Evolutionary conservation across 2,113 vertebrate genomes (phyloP).

Genomic region (Emydura subglobosa): DNA sequence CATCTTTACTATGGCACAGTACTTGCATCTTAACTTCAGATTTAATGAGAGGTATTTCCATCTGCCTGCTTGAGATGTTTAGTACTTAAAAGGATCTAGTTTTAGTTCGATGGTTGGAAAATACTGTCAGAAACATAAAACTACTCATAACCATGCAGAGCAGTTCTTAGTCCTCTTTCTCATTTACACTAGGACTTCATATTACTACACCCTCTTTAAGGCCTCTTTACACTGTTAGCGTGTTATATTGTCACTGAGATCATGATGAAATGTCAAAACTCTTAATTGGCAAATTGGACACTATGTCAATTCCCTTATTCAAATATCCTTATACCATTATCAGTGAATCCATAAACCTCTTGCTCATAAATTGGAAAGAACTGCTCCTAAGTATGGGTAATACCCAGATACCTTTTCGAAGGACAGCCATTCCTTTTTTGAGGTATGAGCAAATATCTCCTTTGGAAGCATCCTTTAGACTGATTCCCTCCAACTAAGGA

Average conservation of each 20-base stretch:
- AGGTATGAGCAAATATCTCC: neutral
- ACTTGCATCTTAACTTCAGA: neutral
- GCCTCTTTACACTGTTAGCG: neutral
- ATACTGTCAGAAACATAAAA: neutral
- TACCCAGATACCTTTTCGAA: neutral
- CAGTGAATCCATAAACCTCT: neutral
- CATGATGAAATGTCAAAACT: neutral
- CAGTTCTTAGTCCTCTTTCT: neutral
- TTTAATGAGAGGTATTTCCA: neutral
- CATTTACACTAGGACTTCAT: neutral
- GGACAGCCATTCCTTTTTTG: neutral
- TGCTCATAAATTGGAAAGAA: neutral
- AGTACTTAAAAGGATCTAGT: neutral
- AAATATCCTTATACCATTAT: neutral
- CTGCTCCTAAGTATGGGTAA: neutral
- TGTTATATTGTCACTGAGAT: neutral
- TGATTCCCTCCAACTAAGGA: neutral
- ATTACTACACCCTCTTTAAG: neutral
- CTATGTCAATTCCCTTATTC: neutral
- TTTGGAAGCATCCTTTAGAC: neutral
- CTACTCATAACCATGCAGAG: neutral
- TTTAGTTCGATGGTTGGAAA: neutral
- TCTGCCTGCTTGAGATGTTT: neutral
- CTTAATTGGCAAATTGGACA: neutral
- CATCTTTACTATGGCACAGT: neutral